Evolutionary conservation across 1,140 invertebrate genomes (phyloP), one percentile per base, ranked within the genome.

Genomic region (Holotrichia oblita): DNA sequence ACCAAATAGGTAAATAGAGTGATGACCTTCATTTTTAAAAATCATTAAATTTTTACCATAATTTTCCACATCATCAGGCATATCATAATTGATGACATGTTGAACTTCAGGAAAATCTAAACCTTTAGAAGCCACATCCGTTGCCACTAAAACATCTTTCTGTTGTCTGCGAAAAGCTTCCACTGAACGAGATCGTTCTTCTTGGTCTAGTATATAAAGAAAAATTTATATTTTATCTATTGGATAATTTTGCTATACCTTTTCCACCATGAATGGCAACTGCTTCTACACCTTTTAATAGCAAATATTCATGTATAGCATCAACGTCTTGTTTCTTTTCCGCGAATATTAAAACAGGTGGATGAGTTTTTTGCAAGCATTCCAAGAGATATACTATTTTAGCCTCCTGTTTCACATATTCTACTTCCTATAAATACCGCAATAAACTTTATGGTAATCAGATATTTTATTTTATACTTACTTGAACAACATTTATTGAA

Each of bases 11-110:
- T n/a, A n/a, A n/a, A n/a, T n/a, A n/a, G n/a, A n/a, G n/a, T n/a
- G n/a, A n/a, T n/a, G n/a, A n/a, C n/a, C n/a, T n/a, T n/a, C n/a
- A n/a, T n/a, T n/a, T n/a, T n/a, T n/a, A n/a, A n/a, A n/a, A n/a
- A n/a, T n/a, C n/a, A n/a, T 64, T 6, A 27, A 79, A 69, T 12
- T 69, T 3, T 41, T 74, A 94, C 93, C 94, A 91, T 99, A 99
- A 90, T 99, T 99, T 90, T 99, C 98, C 72, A 99, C 99, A 85
- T 99, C 98, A 84, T 99, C 98, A 0, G 98, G 98, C 98, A 99
- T 99, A 85, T 99, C 99, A 87, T 98, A 99, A 89, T 99, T 99
- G 40, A 99, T 98, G 17, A 99, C 98, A 88, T 99, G 99, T 85
- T 99, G 96, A 77, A 99, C 97, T 83, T 98, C 94, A 2, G 95